Conservation (phyloP, 2,113 vertebrate genomes). For the Blennius ocellaris region DNA sequence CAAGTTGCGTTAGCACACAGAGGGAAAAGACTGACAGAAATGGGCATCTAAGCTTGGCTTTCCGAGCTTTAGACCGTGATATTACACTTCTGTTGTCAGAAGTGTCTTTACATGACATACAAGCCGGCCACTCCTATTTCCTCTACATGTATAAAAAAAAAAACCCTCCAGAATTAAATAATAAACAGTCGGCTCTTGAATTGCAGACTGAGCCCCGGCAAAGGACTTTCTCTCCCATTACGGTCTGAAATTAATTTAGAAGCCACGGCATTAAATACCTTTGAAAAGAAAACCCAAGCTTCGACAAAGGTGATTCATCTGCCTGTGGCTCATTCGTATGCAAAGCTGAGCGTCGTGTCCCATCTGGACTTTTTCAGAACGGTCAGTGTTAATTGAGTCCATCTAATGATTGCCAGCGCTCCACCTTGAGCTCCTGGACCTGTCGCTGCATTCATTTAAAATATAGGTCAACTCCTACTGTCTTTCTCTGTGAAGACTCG, state of each 20-base stretch:
- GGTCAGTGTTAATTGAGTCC: background rate
- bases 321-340: conserved; percentile 7
- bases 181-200: conserved; percentile 1
- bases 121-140: background rate
- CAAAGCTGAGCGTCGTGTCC: background rate
- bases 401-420: background rate
- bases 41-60: conserved; percentile 28
- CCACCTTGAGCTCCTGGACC: background rate
- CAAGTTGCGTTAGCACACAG: conserved; percentile 41
- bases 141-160: background rate
- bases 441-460: background rate
- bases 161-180: background rate
- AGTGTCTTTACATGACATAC: conserved; percentile 16
- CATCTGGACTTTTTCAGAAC: background rate
- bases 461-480: background rate
- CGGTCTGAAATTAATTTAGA: background rate
- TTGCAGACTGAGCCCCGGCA: background rate
- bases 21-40: conserved; percentile 47
- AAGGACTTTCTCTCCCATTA: background rate
- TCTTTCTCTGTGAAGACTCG: too few species aligned
- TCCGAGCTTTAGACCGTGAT: conserved; percentile 16
- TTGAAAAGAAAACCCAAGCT: background rate
- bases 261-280: background rate
- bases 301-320: background rate
- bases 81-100: conserved; percentile 46